Evolutionary conservation across 1,140 invertebrate species (phyloP).

Genomic region (Copidosoma floridanum): DNA sequence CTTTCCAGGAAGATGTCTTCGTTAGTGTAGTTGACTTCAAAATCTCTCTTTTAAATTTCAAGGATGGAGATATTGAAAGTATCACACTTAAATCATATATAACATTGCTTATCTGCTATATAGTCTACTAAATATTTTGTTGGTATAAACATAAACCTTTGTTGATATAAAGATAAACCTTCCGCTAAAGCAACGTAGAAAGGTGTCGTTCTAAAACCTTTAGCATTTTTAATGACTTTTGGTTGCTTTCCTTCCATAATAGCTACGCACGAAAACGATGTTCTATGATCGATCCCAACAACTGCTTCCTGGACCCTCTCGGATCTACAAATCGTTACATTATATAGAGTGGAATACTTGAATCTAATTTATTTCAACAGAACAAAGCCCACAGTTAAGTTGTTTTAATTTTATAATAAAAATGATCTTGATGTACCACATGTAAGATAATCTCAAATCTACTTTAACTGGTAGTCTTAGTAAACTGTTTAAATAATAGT

Average conservation of each 20-base stretch:
- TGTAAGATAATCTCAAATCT: too few species aligned
- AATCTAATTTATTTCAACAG: too few species aligned
- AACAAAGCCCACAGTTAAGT: too few species aligned
- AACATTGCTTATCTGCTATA: slow-evolving; percentile 95
- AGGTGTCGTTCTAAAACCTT: slow-evolving; percentile 92
- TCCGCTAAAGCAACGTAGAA: slow-evolving; percentile 93
- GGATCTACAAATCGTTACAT: slow-evolving; percentile 59
- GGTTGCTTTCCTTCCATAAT: slow-evolving; percentile 96
- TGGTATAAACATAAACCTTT: slow-evolving; percentile 95
- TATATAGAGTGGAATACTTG: too few species aligned
- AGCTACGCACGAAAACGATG: slow-evolving; percentile 95
- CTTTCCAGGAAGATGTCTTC: slow-evolving; percentile 95
- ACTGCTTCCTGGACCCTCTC: slow-evolving; percentile 92
- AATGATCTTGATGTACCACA: too few species aligned
- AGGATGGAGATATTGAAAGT: slow-evolving; percentile 96
- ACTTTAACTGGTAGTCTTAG: too few species aligned
- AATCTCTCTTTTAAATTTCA: slow-evolving; percentile 96
- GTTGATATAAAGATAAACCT: slow-evolving; percentile 71
- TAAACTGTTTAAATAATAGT: too few species aligned
- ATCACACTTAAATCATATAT: slow-evolving; percentile 95
- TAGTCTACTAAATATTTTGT: slow-evolving; percentile 99
- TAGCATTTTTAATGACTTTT: slow-evolving; percentile 93
- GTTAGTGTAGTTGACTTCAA: slow-evolving; percentile 97
- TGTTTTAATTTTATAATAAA: too few species aligned
- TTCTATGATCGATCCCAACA: slow-evolving; percentile 96